Base-by-base conservation (phyloP, 37 sponge, comb jelly and placozoan species). In the Spongilla lacustris region DNA sequence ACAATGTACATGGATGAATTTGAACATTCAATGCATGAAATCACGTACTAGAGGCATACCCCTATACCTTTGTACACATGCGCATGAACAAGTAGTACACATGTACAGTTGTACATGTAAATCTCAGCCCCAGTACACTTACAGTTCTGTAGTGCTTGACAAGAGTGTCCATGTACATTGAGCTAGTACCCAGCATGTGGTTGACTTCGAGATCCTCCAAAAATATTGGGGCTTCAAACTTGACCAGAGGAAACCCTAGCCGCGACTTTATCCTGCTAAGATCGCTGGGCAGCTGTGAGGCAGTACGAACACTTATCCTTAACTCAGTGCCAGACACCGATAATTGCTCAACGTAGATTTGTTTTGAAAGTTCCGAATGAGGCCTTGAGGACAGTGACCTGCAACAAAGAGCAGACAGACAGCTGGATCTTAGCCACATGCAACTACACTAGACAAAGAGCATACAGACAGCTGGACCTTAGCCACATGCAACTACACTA, bases 281-380 rank as follows among this genome's bases (percentile, higher is more conserved):
- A 41, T 95, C 93, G 0, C 81, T 88, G 8, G 96, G 92, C 32
- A 95, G 86, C 69, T 90, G 87, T 5, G 93, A 92, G 26, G 83
- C 85, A 2, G 96, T 92, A 76, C 71, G 85, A 75, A 95, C 71
- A 32, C 90, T 89, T 73, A 92, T 80, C 22, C 75, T 41, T 0
- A 95, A 27, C 71, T 83, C 88, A 24, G 73, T 85, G 23, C 28
- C 70, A 13, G 81, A 35, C 28, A 95, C 48, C 17, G 36, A 26
- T 0, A 95, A 49, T 13, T 78, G 33, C 29, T 90, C 90, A 78
- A 95, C 87, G 83, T 92, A 92, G 66, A 92, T 31, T 38, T 92
- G 91, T 41, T 34, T 75, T 14, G 84, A 78, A 28, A 34, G 36
- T 4, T 36, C 81, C 0, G 37, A 28, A 66, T 22, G 81, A 49